These are phyloP conservation scores for Hipposideros larvatus DNA, from an alignment of 2,797 vertebrate species.

Conservation along the genomic window DNA sequence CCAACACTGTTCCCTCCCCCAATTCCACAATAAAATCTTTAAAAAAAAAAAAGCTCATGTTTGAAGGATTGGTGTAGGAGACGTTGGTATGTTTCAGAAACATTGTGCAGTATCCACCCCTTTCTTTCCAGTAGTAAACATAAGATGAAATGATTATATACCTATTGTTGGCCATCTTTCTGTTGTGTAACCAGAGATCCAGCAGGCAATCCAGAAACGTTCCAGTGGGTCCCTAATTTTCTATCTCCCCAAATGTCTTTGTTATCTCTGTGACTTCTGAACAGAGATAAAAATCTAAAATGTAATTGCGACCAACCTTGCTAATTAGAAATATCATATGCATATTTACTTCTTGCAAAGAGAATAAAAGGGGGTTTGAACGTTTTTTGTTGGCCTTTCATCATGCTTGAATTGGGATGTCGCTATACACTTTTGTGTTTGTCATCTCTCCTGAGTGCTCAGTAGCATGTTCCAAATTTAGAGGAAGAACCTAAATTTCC, in stretches of 20 bases:
- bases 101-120: accelerated
- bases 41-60: neutral
- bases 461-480: neutral
- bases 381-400: neutral
- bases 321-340: neutral
- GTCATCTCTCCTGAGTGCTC: neutral
- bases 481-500: neutral
- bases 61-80: neutral
- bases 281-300: neutral
- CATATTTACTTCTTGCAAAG: neutral
- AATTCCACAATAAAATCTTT: too few species aligned
- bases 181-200: neutral
- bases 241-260: neutral
- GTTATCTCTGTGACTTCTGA: neutral
- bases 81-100: neutral
- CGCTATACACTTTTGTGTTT: neutral
- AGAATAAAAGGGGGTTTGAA: neutral
- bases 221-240: neutral
- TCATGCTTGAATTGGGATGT: neutral
- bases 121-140: neutral
- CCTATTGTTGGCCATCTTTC: neutral
- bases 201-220: neutral
- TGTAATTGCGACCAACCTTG: neutral
- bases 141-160: neutral
- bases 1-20: too few species aligned